Evolutionary conservation across 2,888 invertebrate genomes (phyloP).

Genomic region (Periphyllus acericola): DNA sequence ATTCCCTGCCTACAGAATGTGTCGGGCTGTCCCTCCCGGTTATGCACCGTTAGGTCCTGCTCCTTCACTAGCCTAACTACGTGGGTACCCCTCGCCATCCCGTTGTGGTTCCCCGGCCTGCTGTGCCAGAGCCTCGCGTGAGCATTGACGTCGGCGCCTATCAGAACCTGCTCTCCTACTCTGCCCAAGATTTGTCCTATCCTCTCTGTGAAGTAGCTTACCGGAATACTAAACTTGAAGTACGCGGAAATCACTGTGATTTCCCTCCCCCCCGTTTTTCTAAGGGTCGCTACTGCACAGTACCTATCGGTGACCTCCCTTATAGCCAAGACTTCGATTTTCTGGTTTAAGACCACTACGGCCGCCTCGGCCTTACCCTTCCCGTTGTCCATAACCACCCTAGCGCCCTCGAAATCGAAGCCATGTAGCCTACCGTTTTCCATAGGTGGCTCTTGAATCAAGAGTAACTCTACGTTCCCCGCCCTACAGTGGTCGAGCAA

Average conservation of each 20-base stretch:
- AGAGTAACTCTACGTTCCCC: background rate
- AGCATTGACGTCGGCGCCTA: background rate
- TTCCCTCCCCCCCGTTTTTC: too few species aligned
- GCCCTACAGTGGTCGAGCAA: background rate
- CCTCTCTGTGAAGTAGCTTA: background rate
- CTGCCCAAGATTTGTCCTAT: background rate
- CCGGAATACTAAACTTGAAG: background rate
- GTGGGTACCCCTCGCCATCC: background rate
- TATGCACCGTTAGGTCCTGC: background rate
- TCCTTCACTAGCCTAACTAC: background rate
- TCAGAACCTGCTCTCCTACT: background rate
- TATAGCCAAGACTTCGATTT: background rate
- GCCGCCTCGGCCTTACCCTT: background rate
- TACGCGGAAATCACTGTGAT: background rate
- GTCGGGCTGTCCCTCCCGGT: background rate
- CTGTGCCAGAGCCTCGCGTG: constrained; percentile 12
- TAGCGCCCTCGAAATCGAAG: too few species aligned
- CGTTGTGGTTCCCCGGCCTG: background rate
- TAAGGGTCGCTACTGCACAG: background rate
- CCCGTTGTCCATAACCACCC: background rate
- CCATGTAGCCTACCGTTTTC: too few species aligned
- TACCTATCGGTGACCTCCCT: background rate
- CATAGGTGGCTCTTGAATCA: background rate
- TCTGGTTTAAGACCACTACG: background rate
- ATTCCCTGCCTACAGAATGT: background rate